Percentiles rank a stretch among this genome's conserved stretches.
phyloP scores from a whole-genome alignment of 2,113 vertebrate genomes.

The Heloderma charlesbogerti region DNA sequence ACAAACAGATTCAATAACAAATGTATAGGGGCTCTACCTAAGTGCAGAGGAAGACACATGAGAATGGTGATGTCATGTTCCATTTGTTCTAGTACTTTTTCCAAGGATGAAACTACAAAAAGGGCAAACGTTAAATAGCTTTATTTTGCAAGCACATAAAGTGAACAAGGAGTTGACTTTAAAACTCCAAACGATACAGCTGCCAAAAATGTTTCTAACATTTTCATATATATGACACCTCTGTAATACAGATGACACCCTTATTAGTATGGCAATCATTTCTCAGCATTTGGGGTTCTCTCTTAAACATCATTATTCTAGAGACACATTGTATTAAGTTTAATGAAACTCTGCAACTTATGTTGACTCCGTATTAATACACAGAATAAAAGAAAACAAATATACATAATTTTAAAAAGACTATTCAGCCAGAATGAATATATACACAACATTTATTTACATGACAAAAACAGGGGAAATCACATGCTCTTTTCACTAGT shows the following conservation, averaged over 20 bases:
- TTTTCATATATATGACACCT: background rate
- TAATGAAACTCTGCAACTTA: conserved; percentile 69
- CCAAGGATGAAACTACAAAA: background rate
- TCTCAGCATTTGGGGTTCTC: conserved; percentile 21
- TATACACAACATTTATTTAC: conserved; percentile 60
- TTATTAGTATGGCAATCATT: background rate
- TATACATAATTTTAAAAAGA: conserved; percentile 67
- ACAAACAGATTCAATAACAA: background rate
- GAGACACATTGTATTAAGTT: conserved; percentile 45
- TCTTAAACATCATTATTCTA: conserved; percentile 29
- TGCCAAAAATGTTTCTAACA: background rate
- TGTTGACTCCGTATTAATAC: conserved; percentile 46
- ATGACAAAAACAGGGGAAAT: conserved; percentile 48
- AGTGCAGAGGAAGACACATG: background rate
- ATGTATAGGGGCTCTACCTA: background rate
- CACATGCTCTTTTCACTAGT: conserved; percentile 43
- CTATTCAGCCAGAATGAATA: conserved; percentile 51
- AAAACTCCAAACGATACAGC: background rate
- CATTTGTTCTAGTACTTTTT: background rate
- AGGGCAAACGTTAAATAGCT: background rate
- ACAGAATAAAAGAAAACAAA: conserved; percentile 72
- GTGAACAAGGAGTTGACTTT: rapidly evolving
- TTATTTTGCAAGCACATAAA: conserved; percentile 8
- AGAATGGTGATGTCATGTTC: background rate
- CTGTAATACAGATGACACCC: too few relatives aligned